phyloP scores from a whole-genome alignment of 2,113 vertebrate species.

The Plestiodon gilberti region DNA sequence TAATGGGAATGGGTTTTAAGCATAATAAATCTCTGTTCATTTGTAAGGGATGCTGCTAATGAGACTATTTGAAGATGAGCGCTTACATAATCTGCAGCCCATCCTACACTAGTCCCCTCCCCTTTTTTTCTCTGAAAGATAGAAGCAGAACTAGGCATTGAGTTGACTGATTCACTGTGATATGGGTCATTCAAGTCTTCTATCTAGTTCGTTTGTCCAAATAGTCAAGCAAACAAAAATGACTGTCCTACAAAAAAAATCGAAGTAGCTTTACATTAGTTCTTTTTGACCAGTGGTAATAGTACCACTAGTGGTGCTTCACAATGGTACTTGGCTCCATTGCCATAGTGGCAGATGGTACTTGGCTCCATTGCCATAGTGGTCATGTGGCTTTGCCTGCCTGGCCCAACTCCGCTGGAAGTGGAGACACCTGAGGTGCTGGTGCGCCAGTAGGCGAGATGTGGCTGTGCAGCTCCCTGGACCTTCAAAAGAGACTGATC shows the following conservation, averaged over 20 bases:
- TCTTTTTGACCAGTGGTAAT: too few species aligned
- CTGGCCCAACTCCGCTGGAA: too few species aligned
- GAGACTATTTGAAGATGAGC: not conserved
- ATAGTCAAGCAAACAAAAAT: not conserved
- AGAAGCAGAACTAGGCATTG: not conserved
- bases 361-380: too few species aligned
- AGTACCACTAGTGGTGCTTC: too few species aligned
- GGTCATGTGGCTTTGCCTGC: too few species aligned
- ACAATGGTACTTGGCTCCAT: too few species aligned
- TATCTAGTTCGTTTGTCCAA: not conserved
- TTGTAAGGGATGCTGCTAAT: not conserved
- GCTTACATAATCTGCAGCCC: not conserved
- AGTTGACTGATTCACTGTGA: not conserved
- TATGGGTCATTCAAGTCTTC: not conserved
- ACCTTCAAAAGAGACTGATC: too few species aligned
- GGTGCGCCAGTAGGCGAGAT: too few species aligned
- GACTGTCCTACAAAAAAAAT: not conserved
- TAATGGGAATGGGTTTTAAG: constrained; percentile 16
- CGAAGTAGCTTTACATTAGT: too few species aligned
- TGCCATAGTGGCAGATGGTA: too few species aligned
- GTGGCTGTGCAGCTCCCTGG: too few species aligned
- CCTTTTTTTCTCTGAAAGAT: not conserved
- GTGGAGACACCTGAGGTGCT: too few species aligned
- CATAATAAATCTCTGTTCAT: not conserved
- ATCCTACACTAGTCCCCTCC: not conserved